Evolutionary conservation across 2,797 vertebrate species (phyloP).

Genomic region (Notoglanidium macrostoma): DNA sequence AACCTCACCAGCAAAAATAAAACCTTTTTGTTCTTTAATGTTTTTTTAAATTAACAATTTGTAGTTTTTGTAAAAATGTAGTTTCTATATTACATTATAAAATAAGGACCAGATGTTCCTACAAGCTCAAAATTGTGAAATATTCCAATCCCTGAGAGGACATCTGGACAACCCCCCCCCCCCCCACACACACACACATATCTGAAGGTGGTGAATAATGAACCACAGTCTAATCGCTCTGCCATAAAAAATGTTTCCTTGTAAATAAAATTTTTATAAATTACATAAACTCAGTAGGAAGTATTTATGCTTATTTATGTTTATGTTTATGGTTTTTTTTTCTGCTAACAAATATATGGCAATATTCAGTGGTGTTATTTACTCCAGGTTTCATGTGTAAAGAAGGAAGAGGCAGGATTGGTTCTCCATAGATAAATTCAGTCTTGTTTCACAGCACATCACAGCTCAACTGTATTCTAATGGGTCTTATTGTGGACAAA

Average conservation of each 20-base stretch:
- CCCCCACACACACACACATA: constrained; percentile 22
- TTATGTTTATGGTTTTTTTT: neutral
- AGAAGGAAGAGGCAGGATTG: neutral
- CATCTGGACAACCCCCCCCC: no score
- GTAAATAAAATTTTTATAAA: neutral
- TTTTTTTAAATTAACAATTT: no score
- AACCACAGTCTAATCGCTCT: neutral
- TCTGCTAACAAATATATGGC: neutral
- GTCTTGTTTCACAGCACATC: neutral
- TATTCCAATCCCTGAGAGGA: no score
- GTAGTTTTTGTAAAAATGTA: no score
- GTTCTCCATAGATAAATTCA: neutral
- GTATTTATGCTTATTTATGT: neutral
- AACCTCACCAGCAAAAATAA: no score
- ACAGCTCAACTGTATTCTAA: neutral
- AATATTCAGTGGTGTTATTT: neutral
- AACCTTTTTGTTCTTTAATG: no score
- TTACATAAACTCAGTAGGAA: neutral
- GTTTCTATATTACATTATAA: no score
- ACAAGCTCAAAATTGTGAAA: no score
- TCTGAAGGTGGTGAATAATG: constrained; percentile 11
- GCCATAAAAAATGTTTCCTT: neutral
- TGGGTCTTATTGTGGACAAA: neutral
- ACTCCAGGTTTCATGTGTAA: neutral
- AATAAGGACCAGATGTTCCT: no score